Percentiles rank a stretch among this genome's conserved stretches.
Evolutionary conservation across 2,113 vertebrate genomes (phyloP).

Genomic region (Oncorhynchus tshawytscha): DNA sequence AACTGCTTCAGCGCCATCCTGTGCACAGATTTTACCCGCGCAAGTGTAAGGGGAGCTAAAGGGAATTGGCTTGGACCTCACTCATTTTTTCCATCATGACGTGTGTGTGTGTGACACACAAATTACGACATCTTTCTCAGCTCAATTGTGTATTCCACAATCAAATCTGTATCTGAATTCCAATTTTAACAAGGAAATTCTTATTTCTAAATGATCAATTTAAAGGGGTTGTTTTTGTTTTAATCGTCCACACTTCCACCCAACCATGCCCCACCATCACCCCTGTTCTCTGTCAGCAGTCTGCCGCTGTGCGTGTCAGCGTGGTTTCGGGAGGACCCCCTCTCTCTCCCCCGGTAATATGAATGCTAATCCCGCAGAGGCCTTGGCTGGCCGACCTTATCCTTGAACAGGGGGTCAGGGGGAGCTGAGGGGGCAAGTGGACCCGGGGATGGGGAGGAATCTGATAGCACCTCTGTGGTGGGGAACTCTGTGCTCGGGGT

Average conservation of each 20-base stretch:
- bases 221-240: not conserved
- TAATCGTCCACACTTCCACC: not conserved
- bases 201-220: not conserved
- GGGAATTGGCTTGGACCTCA: slow-evolving; percentile 51
- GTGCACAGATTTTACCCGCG: slow-evolving; percentile 69
- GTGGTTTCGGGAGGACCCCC: not conserved
- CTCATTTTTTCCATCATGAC: not conserved
- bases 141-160: not conserved
- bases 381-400: slow-evolving; percentile 3
- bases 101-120: not conserved
- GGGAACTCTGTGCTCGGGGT: slow-evolving; percentile 33
- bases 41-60: slow-evolving; percentile 85
- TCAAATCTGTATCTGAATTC: not conserved
- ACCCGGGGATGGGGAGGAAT: slow-evolving; percentile 34
- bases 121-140: not conserved
- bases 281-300: not conserved
- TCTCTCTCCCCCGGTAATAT: not conserved
- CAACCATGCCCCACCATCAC: not conserved
- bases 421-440: slow-evolving; percentile 11
- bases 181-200: not conserved
- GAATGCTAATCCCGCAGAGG: slow-evolving; percentile 6
- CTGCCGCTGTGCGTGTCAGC: not conserved
- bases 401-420: not conserved
- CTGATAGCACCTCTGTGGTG: slow-evolving; percentile 34
- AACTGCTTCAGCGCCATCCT: slow-evolving; percentile 69